phyloP scores from a whole-genome alignment of 2,888 invertebrate genomes.

The Molorchus minor region DNA sequence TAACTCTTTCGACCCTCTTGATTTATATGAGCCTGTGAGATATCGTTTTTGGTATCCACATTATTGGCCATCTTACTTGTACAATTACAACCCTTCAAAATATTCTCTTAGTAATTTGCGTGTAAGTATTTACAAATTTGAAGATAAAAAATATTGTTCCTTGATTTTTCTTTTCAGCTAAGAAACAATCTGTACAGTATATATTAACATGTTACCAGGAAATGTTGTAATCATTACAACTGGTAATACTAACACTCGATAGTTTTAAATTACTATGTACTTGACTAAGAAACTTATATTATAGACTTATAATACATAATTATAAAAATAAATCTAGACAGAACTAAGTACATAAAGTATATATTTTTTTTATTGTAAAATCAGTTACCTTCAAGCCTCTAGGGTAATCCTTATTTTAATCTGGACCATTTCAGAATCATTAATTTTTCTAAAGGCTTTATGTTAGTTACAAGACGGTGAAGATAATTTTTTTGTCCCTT shows the following conservation, averaged over 20 bases:
- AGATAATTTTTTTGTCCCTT: too few relatives aligned
- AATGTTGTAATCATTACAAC: background rate
- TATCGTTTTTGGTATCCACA: slow-evolving; percentile 44
- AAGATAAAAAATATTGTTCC: background rate
- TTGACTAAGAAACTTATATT: too few relatives aligned
- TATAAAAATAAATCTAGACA: too few relatives aligned
- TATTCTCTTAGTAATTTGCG: slow-evolving; percentile 41
- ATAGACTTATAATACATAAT: too few relatives aligned
- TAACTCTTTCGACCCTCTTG: slow-evolving; percentile 38
- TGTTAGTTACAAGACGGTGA: too few relatives aligned
- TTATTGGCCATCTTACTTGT: slow-evolving; percentile 47
- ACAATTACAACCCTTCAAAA: slow-evolving; percentile 40
- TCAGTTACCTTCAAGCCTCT: too few relatives aligned
- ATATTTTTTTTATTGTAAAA: too few relatives aligned
- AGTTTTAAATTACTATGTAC: too few relatives aligned
- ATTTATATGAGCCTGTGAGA: slow-evolving; percentile 40
- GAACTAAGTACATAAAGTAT: too few relatives aligned
- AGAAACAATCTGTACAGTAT: slow-evolving; percentile 32
- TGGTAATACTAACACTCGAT: background rate
- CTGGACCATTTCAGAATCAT: too few relatives aligned
- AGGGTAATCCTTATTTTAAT: too few relatives aligned
- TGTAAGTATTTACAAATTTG: slow-evolving; percentile 24
- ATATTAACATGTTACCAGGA: background rate
- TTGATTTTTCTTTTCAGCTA: slow-evolving; percentile 27
- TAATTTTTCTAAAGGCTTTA: too few relatives aligned